These are phyloP conservation scores for Malthinus seriepunctatus DNA, from an alignment of 2,888 invertebrate genomes.

Conservation along the genomic window DNA sequence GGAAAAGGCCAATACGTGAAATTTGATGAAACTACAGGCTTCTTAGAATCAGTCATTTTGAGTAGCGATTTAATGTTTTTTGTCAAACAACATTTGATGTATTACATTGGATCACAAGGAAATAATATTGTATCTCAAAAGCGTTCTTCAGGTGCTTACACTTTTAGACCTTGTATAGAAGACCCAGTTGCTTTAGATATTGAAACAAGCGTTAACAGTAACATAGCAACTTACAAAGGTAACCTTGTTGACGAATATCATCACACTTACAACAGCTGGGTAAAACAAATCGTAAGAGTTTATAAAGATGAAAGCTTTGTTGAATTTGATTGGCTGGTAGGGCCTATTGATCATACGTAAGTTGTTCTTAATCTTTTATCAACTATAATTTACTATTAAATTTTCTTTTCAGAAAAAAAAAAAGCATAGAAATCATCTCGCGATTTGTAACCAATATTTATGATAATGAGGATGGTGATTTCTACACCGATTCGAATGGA, in stretches of 20 bases:
- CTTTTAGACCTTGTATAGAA: constrained; percentile 64
- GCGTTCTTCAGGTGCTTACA: constrained; percentile 72
- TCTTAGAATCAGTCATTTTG: constrained; percentile 54
- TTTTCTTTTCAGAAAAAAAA: constrained; percentile 47
- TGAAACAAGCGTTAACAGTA: constrained; percentile 38
- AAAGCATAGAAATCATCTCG: constrained; percentile 73
- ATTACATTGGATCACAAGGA: constrained; percentile 64
- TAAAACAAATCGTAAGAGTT: constrained; percentile 63
- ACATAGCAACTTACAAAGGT: constrained; percentile 48
- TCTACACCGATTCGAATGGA: constrained; percentile 81
- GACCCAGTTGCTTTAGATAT: constrained; percentile 39
- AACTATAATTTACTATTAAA: too few species aligned
- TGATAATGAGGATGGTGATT: too few species aligned
- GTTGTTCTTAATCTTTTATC: too few species aligned
- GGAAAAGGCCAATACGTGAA: constrained; percentile 47
- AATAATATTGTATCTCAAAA: constrained; percentile 55
- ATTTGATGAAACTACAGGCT: constrained; percentile 54
- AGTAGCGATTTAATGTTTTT: constrained; percentile 49
- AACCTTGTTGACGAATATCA: constrained; percentile 64
- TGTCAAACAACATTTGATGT: constrained; percentile 69
- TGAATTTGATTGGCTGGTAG: constrained; percentile 66
- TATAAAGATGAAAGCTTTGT: constrained; percentile 56
- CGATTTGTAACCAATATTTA: constrained; percentile 65
- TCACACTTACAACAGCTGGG: constrained; percentile 65
- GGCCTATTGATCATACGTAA: constrained; percentile 58